These are phyloP conservation scores for Pollachius pollachius DNA, from an alignment of 2,113 vertebrate genomes.

Conservation along the genomic window DNA sequence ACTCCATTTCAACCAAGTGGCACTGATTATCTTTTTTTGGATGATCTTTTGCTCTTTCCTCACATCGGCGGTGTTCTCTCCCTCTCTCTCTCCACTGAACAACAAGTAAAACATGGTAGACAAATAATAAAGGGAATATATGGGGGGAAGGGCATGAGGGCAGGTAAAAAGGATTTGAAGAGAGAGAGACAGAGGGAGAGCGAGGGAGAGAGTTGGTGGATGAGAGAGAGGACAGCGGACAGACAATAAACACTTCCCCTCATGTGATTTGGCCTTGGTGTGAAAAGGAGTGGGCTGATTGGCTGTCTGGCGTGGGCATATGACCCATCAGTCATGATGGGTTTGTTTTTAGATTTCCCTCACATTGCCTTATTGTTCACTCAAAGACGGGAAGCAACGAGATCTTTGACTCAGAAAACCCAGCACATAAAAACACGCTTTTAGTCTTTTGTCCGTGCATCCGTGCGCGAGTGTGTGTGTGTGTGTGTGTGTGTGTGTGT, in stretches of 20 bases:
- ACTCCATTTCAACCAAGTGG: no score
- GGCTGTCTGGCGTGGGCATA: background rate
- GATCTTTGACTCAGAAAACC: background rate
- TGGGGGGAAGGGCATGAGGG: background rate
- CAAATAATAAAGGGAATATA: background rate
- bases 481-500: constrained; percentile 1
- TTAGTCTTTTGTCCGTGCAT: background rate
- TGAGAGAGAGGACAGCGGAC: background rate
- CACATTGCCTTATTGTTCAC: background rate
- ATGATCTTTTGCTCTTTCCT: no score
- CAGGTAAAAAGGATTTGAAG: background rate
- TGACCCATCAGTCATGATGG: background rate
- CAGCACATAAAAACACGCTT: background rate
- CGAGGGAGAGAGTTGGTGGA: background rate
- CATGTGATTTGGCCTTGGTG: background rate
- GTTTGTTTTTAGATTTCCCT: background rate
- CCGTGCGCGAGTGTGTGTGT: constrained; percentile 3
- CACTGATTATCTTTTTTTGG: no score
- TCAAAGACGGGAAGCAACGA: no score
- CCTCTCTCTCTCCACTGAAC: no score
- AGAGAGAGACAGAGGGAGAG: background rate
- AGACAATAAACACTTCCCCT: background rate
- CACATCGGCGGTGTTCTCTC: no score
- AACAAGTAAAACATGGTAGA: background rate
- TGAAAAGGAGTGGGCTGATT: background rate